These are phyloP conservation scores for Yasuhikotakia modesta DNA, from an alignment of 2,797 vertebrate species.

Conservation along the genomic window DNA sequence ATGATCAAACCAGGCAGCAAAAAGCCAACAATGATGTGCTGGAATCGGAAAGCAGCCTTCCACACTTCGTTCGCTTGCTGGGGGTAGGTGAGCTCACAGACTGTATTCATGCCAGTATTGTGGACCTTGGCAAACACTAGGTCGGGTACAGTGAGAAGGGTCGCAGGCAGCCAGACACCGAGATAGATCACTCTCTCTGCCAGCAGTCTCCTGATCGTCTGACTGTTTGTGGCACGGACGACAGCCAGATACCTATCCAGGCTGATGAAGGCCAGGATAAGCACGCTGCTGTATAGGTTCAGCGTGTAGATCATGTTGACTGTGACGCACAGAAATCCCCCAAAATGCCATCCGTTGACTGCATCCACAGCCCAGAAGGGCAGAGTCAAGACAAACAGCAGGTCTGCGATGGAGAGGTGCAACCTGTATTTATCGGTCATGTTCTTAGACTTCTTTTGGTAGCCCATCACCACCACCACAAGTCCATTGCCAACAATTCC, in stretches of 20 bases:
- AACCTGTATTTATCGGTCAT: constrained; percentile 98
- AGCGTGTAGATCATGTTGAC: constrained; percentile 95
- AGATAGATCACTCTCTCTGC: constrained; percentile 89
- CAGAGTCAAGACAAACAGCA: constrained; percentile 92
- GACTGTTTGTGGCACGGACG: constrained; percentile 93
- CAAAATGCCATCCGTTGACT: constrained; percentile 88
- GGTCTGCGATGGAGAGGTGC: constrained; percentile 94
- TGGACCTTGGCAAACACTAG: constrained; percentile 84
- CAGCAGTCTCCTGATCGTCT: constrained; percentile 84
- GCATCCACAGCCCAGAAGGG: constrained; percentile 98
- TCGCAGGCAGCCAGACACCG: constrained; percentile 92
- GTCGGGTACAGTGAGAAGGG: constrained; percentile 89
- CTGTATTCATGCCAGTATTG: constrained; percentile 62
- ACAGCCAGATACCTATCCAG: constrained; percentile 94
- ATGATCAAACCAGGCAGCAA: constrained; percentile 92
- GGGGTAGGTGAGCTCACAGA: constrained; percentile 90
- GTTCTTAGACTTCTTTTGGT: constrained; percentile 90
- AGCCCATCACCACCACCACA: constrained; percentile 95
- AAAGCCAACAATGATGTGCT: constrained; percentile 93
- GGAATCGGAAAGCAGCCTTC: constrained; percentile 86
- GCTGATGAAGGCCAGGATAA: constrained; percentile 97
- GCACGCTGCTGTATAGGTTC: constrained; percentile 95
- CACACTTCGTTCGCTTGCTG: constrained; percentile 67
- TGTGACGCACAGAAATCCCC: constrained; percentile 85
- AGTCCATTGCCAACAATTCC: constrained; percentile 94